Evolutionary conservation across 2,113 vertebrate species (phyloP).

Genomic region (Hiodon tergisus): DNA sequence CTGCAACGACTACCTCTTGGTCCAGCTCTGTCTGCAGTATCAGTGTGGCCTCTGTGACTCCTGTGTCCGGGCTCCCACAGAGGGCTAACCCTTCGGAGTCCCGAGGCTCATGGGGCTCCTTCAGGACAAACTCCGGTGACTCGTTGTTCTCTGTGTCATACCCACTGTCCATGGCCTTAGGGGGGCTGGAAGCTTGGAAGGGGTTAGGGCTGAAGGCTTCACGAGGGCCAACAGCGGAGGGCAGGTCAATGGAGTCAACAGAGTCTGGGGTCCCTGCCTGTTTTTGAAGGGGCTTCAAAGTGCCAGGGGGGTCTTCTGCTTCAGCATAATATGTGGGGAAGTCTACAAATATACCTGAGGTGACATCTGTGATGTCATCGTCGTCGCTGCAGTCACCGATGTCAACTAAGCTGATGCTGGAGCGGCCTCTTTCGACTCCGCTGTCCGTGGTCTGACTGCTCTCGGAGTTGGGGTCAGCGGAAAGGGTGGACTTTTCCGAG

Average conservation of each 20-base stretch:
- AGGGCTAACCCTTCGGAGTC: slow-evolving; percentile 53
- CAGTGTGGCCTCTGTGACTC: slow-evolving; percentile 37
- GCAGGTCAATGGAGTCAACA: slow-evolving; percentile 78
- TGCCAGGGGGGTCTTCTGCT: slow-evolving; percentile 50
- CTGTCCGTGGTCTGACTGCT: slow-evolving; percentile 35
- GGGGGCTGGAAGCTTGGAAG: slow-evolving; percentile 63
- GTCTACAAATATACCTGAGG: slow-evolving; percentile 71
- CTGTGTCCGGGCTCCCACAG: slow-evolving; percentile 20
- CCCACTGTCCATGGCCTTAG: slow-evolving; percentile 85
- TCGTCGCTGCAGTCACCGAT: slow-evolving; percentile 67
- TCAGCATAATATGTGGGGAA: slow-evolving; percentile 53
- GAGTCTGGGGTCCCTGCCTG: slow-evolving; percentile 79
- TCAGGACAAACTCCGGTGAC: slow-evolving; percentile 87
- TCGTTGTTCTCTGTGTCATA: slow-evolving; percentile 95
- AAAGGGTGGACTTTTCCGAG: slow-evolving; percentile 41
- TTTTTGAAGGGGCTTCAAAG: slow-evolving; percentile 74
- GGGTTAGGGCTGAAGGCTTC: slow-evolving; percentile 54
- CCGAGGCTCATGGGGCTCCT: slow-evolving; percentile 73
- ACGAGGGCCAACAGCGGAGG: slow-evolving; percentile 64
- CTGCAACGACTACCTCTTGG: slow-evolving; percentile 25
- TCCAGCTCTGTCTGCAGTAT: slow-evolving; percentile 29
- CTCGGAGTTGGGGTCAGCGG: slow-evolving; percentile 54
- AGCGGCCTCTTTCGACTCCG: slow-evolving; percentile 56
- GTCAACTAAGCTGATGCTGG: slow-evolving; percentile 60
- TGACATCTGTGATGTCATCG: slow-evolving; percentile 70